These are phyloP conservation scores for Macaca mulatta DNA, from an alignment of 2,113 vertebrate species.

Conservation along the genomic window DNA sequence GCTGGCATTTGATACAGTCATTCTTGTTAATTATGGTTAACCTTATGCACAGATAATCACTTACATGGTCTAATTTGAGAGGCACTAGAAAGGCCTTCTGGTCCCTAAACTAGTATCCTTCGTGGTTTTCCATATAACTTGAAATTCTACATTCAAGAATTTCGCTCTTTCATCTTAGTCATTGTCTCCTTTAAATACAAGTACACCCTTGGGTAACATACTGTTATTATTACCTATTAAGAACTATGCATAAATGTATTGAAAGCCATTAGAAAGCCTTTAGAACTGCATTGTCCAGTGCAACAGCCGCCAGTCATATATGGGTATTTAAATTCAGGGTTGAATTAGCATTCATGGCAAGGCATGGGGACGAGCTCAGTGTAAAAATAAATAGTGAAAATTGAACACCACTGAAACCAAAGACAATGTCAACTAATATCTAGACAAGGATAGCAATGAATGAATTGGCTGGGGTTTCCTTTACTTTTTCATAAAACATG, in stretches of 20 bases:
- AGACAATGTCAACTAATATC: not conserved
- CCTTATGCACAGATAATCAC: not conserved
- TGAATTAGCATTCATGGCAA: not conserved
- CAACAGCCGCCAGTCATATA: not conserved
- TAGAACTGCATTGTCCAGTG: not conserved
- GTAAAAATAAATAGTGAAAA: not conserved
- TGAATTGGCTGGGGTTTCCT: not conserved
- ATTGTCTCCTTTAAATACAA: conserved; percentile 17
- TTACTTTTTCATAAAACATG: conserved; percentile 6
- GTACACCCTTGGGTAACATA: not conserved
- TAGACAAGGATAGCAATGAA: not conserved
- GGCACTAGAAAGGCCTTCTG: not conserved
- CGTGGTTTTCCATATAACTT: not conserved
- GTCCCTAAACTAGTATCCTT: not conserved
- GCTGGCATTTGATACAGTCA: not conserved
- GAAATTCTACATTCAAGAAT: conserved; percentile 17
- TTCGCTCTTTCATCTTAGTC: not conserved
- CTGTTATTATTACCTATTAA: not conserved
- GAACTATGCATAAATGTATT: not conserved
- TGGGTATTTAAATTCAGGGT: not conserved
- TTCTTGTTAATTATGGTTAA: conserved; percentile 7
- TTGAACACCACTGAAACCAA: not conserved
- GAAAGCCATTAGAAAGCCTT: not conserved
- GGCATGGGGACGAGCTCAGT: not conserved
- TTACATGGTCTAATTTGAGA: not conserved